These are phyloP conservation scores for Patella vulgata DNA, from an alignment of 1,140 invertebrate species.

Conservation along the genomic window DNA sequence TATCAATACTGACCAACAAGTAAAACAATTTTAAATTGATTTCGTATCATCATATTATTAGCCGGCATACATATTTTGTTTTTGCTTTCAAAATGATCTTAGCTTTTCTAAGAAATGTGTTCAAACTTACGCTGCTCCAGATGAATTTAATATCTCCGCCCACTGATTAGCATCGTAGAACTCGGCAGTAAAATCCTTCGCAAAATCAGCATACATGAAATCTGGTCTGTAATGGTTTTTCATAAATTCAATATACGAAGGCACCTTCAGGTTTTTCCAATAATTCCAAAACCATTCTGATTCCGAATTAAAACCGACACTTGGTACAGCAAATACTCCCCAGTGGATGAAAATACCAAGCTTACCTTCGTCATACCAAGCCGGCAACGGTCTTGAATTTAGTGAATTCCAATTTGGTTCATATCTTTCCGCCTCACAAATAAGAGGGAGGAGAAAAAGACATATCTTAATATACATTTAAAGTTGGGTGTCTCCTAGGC, in stretches of 20 bases:
- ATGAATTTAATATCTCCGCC: constrained; percentile 39
- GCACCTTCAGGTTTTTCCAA: constrained; percentile 39
- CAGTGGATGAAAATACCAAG: too few relatives aligned
- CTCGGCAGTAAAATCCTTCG: constrained; percentile 47
- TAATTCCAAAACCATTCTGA: constrained; percentile 53
- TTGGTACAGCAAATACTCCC: constrained; percentile 63
- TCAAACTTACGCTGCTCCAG: constrained; percentile 42
- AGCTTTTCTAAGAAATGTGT: too few relatives aligned
- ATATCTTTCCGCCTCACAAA: constrained; percentile 30
- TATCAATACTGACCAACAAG: too few relatives aligned
- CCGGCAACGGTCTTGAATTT: constrained; percentile 61
- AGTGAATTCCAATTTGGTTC: constrained; percentile 61
- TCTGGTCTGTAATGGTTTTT: constrained; percentile 42
- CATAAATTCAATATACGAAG: constrained; percentile 41
- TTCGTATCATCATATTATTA: too few relatives aligned
- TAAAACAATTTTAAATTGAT: too few relatives aligned
- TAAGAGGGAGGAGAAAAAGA: too few relatives aligned
- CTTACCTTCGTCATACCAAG: constrained; percentile 65
- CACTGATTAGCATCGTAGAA: constrained; percentile 40
- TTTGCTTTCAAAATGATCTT: too few relatives aligned
- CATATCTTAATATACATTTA: too few relatives aligned
- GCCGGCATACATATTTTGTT: too few relatives aligned
- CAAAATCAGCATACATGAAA: constrained; percentile 50
- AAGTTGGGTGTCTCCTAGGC: too few relatives aligned
- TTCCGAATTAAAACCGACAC: constrained; percentile 56